Conservation (phyloP, 2,888 invertebrate species). For the Lamproptera curius region DNA sequence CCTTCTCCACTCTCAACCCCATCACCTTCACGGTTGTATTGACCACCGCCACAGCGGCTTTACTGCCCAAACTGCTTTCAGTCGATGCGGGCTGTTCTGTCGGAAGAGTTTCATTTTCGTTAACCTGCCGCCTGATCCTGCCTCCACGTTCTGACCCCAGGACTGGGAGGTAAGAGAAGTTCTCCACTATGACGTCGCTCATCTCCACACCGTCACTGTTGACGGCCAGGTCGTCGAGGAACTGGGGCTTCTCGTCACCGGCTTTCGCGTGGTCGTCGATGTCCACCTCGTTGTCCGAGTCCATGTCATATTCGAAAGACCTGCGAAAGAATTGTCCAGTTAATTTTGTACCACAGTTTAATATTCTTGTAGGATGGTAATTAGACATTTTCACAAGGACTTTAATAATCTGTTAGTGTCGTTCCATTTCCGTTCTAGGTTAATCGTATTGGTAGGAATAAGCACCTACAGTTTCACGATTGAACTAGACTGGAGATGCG, state of each 20-base stretch:
- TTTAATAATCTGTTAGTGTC: too few species aligned
- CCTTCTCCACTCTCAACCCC: constrained; percentile 59
- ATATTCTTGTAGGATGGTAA: too few species aligned
- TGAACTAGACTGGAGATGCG: too few species aligned
- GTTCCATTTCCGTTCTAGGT: too few species aligned
- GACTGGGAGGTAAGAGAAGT: constrained; percentile 27
- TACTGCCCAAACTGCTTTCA: neutral
- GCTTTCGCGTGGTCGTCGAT: constrained; percentile 24
- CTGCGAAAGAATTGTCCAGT: too few species aligned
- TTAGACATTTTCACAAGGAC: too few species aligned
- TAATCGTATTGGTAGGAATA: too few species aligned
- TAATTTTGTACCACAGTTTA: too few species aligned
- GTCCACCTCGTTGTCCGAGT: constrained; percentile 23
- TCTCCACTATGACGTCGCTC: constrained; percentile 34
- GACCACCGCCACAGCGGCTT: neutral
- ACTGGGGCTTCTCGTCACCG: constrained; percentile 7
- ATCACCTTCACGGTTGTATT: constrained; percentile 35
- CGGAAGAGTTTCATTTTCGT: neutral
- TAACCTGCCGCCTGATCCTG: constrained; percentile 27
- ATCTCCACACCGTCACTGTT: constrained; percentile 30
- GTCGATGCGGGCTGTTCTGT: neutral
- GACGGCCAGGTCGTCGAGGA: constrained; percentile 34
- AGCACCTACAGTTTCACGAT: too few species aligned
- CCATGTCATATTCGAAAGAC: too few species aligned
- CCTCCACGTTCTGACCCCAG: neutral